phyloP scores from a whole-genome alignment of 2,113 vertebrate genomes.

The Raja brachyura region DNA sequence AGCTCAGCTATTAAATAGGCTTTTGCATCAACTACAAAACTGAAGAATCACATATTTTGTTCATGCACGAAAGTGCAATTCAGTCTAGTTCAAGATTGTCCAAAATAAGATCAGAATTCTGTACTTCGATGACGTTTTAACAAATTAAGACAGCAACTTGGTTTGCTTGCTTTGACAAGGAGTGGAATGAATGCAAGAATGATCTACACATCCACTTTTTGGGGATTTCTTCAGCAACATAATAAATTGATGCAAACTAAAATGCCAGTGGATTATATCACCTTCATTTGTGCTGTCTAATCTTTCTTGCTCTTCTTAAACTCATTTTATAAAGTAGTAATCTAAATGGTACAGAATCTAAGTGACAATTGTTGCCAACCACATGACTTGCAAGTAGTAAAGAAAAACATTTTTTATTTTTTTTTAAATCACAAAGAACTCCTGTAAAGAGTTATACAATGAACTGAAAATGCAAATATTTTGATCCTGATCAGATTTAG shows the following conservation, averaged over 20 bases:
- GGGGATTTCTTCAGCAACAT: not conserved
- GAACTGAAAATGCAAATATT: not conserved
- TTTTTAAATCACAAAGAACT: not conserved
- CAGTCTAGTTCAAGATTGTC: constrained; percentile 14
- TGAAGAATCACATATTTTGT: constrained; percentile 7
- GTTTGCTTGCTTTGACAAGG: not conserved
- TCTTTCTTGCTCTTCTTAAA: not conserved
- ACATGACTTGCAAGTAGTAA: not conserved
- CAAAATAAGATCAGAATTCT: not conserved
- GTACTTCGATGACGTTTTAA: not conserved
- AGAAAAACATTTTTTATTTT: not conserved
- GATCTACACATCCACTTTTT: not conserved
- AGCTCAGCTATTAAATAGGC: constrained; percentile 55
- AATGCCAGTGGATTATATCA: not conserved
- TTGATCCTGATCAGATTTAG: not conserved
- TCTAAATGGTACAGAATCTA: too few relatives aligned
- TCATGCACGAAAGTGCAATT: not conserved
- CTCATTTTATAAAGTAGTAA: not conserved
- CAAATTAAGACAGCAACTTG: not conserved
- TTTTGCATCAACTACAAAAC: constrained; percentile 37
- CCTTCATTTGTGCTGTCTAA: not conserved
- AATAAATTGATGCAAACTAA: not conserved
- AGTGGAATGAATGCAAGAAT: not conserved
- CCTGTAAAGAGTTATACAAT: not conserved
- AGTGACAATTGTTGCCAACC: too few relatives aligned